phyloP scores from a whole-genome alignment of 2,113 vertebrate genomes.

The Arvicanthis niloticus region DNA sequence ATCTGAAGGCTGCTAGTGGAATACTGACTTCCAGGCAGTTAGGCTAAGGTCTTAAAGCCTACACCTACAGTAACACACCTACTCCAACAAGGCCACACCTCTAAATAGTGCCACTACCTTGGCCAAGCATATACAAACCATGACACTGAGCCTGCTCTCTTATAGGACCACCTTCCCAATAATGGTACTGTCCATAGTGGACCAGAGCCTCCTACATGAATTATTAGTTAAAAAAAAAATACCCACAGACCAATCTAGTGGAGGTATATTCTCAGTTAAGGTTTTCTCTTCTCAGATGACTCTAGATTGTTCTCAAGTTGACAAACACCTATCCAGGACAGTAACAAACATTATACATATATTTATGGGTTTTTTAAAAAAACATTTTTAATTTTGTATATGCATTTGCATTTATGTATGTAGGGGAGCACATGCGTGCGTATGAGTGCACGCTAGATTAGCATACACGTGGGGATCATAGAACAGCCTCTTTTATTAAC shows the following conservation, averaged over 20 bases:
- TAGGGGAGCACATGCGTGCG: not conserved
- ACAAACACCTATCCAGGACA: not conserved
- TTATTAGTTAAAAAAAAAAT: not conserved
- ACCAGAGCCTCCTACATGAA: not conserved
- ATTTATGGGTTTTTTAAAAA: not conserved
- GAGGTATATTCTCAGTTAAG: not conserved
- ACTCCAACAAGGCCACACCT: too few relatives aligned
- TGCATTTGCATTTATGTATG: not conserved
- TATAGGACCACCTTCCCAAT: not conserved
- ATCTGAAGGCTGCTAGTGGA: too few relatives aligned
- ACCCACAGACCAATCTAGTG: not conserved
- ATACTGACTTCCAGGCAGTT: too few relatives aligned
- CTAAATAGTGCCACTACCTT: too few relatives aligned
- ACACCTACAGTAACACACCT: too few relatives aligned
- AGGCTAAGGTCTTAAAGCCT: too few relatives aligned
- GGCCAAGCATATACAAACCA: too few relatives aligned
- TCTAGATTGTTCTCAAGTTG: not conserved
- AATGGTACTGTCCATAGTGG: not conserved
- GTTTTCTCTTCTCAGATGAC: not conserved
- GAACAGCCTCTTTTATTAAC: not conserved
- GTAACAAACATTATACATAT: not conserved
- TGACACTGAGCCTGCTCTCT: not conserved
- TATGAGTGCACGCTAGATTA: not conserved
- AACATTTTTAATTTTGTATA: not conserved
- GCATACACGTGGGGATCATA: not conserved